Base-by-base conservation (phyloP, 2,797 vertebrate species). In the Melanotaenia parkinsoni region DNA sequence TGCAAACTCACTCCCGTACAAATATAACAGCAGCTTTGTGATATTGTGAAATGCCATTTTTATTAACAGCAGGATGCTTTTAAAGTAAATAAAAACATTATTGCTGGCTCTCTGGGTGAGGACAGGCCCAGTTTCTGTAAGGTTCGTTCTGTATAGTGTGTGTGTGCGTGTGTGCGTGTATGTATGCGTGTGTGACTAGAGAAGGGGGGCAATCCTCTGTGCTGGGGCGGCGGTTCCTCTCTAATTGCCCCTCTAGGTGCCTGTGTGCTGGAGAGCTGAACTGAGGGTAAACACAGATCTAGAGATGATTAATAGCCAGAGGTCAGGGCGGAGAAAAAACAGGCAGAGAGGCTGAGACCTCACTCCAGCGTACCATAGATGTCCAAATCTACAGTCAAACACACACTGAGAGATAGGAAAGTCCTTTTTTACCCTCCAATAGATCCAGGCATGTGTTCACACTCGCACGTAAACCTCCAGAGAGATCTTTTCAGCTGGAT, bases 201-300 rank as follows among this genome's bases (percentile, higher is more conserved):
- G 62, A 74, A 79, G 85, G 87, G 83, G 83, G 85, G 87, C 70
- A 84, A 84, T 83, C 76, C 86, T 80, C 82, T 80, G 85, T 67
- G n/a, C 84, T 86, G 87, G 84, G 88, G 81, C 74, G 70, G 80
- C 33, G 72, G 82, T 83, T 89, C 86, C 95, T 96, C 96, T 97
- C 96, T 99, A 99, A 99, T 99, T 99, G 97, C 97, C 96, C 97
- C 97, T 98, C 97, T 96, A 97, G 98, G 96, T 96, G 97, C 97
- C 95, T 95, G 93, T 93, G 96, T 94, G 94, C 95, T 96, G 96
- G 96, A 97, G 97, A 97, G 97, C 96, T 95, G 96, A 97, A 96
- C 95, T 95, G 95, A 96, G 95, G 91, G 96, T 96, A 98, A 98
- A 97, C 97, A 98, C 91, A 97, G 95, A 96, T 96, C 95, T 94